Conservation (phyloP, 2,113 vertebrate species). For the Anas platyrhynchos region DNA sequence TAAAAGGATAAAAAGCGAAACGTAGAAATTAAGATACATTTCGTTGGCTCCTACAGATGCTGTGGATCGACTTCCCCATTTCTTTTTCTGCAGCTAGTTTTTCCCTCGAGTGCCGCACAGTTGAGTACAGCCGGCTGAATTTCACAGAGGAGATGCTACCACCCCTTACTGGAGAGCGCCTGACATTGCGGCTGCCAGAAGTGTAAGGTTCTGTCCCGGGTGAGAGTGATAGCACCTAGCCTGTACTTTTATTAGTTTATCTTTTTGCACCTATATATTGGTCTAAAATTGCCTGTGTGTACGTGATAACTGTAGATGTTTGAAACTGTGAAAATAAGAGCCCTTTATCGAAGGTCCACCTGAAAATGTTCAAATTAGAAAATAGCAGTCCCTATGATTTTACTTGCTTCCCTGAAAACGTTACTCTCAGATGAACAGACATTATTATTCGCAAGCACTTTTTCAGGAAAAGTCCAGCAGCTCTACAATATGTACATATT, state of each 20-base stretch:
- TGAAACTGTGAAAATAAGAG: not conserved
- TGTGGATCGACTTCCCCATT: not conserved
- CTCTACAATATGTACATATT: not conserved
- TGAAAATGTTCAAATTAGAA: not conserved
- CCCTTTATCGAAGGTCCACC: not conserved
- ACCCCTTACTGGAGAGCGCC: constrained; percentile 19
- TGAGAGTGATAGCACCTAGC: not conserved
- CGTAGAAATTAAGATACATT: not conserved
- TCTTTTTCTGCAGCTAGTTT: not conserved
- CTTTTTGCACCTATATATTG: not conserved
- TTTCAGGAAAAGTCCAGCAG: not conserved
- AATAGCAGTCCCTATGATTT: not conserved
- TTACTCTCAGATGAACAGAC: not conserved
- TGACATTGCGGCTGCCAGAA: not conserved
- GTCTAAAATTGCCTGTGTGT: not conserved
- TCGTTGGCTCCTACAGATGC: not conserved
- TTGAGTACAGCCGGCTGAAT: not conserved
- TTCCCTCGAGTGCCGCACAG: fast-evolving
- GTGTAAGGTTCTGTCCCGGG: not conserved
- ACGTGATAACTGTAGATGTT: not conserved
- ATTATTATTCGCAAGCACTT: not conserved
- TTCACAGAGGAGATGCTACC: not conserved
- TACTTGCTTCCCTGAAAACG: not conserved
- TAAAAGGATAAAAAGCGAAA: not conserved
- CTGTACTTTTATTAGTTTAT: not conserved